Conservation (phyloP, 2,113 vertebrate species). For the Serilophus lunatus region DNA sequence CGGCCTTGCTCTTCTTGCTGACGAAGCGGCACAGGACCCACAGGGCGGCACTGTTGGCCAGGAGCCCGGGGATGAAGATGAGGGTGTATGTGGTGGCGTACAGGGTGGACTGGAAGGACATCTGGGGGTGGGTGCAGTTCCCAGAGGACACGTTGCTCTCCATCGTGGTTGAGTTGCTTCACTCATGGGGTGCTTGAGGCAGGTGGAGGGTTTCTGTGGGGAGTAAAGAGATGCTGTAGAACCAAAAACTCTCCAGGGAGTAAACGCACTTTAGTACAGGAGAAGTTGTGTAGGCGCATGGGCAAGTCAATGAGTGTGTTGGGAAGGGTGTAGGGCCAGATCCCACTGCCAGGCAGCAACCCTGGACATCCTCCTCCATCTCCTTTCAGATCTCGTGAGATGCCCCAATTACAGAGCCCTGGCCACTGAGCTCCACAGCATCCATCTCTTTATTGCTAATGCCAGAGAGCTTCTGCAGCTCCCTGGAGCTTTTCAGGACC, state of each 20-base stretch:
- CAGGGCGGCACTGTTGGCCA: constrained; percentile 83
- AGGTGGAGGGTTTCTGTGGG: constrained; percentile 14
- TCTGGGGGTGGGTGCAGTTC: constrained; percentile 54
- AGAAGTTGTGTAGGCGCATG: no score
- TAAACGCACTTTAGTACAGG: rapidly evolving
- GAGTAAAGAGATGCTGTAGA: background rate
- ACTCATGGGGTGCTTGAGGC: background rate
- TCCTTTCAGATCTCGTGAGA: background rate
- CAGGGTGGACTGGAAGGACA: constrained; percentile 69
- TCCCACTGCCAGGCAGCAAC: rapidly evolving
- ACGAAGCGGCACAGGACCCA: constrained; percentile 83
- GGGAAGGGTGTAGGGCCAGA: background rate
- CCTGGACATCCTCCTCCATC: background rate
- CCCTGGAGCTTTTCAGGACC: rapidly evolving
- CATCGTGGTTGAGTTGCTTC: background rate
- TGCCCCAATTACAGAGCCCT: background rate
- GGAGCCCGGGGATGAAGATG: constrained; percentile 84
- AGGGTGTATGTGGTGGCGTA: constrained; percentile 82
- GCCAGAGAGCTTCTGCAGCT: background rate
- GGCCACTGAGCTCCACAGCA: background rate
- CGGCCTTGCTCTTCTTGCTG: constrained; percentile 82
- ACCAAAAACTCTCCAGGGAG: background rate
- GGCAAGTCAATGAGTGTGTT: rapidly evolving
- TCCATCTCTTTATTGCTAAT: background rate
- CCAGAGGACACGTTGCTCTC: background rate